Evolutionary conservation across 2,797 vertebrate species (phyloP).

Genomic region (Petrocephalus schoutedeni): DNA sequence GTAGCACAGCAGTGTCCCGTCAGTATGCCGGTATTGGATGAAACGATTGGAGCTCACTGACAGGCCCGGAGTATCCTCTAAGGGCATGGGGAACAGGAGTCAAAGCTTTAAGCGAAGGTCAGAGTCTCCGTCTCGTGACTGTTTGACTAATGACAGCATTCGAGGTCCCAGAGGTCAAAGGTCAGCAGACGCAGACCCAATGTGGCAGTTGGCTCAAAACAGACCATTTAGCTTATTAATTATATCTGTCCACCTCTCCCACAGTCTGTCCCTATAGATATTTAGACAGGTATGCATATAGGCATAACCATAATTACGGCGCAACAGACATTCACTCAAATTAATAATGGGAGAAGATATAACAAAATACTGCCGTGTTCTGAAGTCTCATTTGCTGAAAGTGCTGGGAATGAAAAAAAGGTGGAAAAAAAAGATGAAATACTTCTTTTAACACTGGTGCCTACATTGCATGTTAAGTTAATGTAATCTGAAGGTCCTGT

Average conservation of each 20-base stretch:
- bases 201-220: constrained; percentile 11
- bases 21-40: not conserved
- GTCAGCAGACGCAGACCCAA: constrained; percentile 20
- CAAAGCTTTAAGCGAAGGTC: constrained; percentile 21
- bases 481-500: not conserved
- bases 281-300: constrained; percentile 19
- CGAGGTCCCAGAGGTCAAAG: constrained; percentile 39
- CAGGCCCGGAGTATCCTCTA: not conserved
- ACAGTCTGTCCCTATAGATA: constrained; percentile 8
- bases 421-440: too few relatives aligned
- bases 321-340: not conserved
- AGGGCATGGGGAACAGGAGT: not conserved
- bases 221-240: constrained; percentile 11
- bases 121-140: constrained; percentile 24
- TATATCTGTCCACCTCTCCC: constrained; percentile 3
- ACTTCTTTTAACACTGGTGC: not conserved
- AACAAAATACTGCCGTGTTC: not conserved
- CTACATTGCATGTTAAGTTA: not conserved
- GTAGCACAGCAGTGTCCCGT: not conserved
- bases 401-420: not conserved
- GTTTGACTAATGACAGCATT: constrained; percentile 29
- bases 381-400: not conserved
- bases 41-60: constrained; percentile 3
- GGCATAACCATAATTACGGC: not conserved
- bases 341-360: not conserved